Evolutionary conservation across 2,888 invertebrate species (phyloP).

Genomic region (Meteorus colon): DNA sequence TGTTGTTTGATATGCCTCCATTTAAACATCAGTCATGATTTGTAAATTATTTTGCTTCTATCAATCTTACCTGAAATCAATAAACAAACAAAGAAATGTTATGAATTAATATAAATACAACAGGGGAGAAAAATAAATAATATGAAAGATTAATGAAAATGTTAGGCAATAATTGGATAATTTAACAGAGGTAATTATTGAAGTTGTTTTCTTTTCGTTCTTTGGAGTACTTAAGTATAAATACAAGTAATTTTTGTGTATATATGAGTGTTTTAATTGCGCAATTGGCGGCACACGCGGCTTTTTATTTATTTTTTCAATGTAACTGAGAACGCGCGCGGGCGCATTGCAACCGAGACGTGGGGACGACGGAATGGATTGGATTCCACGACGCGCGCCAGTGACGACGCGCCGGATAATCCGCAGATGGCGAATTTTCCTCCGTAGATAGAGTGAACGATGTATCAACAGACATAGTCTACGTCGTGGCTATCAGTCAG

Average conservation of each 20-base stretch:
- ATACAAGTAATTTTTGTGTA: conserved; percentile 8
- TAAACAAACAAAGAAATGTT: conserved; percentile 12
- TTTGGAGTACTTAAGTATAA: conserved; percentile 3
- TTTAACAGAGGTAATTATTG: conserved; percentile 20
- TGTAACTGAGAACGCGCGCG: conserved; percentile 41
- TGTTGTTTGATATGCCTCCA: not conserved
- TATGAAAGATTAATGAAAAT: conserved; percentile 11
- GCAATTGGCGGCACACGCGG: conserved; percentile 39
- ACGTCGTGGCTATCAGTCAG: conserved; percentile 28
- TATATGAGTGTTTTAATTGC: conserved; percentile 39
- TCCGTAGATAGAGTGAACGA: conserved; percentile 62
- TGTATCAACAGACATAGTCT: conserved; percentile 54
- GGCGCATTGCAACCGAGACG: conserved; percentile 44
- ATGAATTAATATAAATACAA: not conserved
- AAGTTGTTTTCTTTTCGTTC: conserved; percentile 24
- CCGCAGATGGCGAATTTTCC: conserved; percentile 62
- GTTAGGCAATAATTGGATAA: conserved; percentile 33
- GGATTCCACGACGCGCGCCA: conserved; percentile 47
- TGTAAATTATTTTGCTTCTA: not conserved
- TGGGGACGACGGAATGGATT: conserved; percentile 38
- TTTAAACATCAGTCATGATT: not conserved
- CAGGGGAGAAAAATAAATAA: not conserved
- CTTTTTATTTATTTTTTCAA: conserved; percentile 28
- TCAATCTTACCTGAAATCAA: conserved; percentile 42
- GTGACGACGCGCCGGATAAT: conserved; percentile 49